Evolutionary conservation across 2,888 invertebrate species (phyloP), one percentile per base, ranked within the genome.

Genomic region (Drepanosiphum platanoidis): DNA sequence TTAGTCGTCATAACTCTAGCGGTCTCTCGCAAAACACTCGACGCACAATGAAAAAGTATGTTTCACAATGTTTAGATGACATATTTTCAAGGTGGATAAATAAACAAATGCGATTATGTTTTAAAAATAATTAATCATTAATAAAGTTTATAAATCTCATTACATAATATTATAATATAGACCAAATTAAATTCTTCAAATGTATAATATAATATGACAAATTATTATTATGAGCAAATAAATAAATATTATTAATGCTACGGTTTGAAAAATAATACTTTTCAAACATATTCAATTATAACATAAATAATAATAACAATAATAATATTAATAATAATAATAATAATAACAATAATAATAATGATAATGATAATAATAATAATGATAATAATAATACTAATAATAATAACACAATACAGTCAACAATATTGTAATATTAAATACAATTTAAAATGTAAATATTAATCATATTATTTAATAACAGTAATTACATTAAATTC

Each of bases 341-440:
- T n/a, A n/a, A n/a, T n/a, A n/a, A n/a, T n/a, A n/a, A n/a, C n/a
- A n/a, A n/a, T n/a, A n/a, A n/a, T n/a, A n/a, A n/a, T n/a, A n/a
- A n/a, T n/a, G n/a, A n/a, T n/a, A n/a, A n/a, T n/a, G n/a, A n/a
- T n/a, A n/a, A n/a, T n/a, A n/a, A n/a, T 27, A 64, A 27, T 66
- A 66, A 13, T 34, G 34, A 1, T 32, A 66, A 5, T 34, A 2
- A 22, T n/a, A 74, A 15, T 72, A 79, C 30, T 80, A 70, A 79
- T 81, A 71, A 71, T 27, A 81, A 81, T 39, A n/a, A n/a, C n/a
- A n/a, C 72, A 58, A 61, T 71, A 72, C 58, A 81, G 39, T 71
- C 71, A 81, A 71, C 70, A 71, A 58, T n/a, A n/a, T 71, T 52
- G 39, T 30, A 70, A 80, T 36, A 46, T 68, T 46, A 13, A 71